Evolutionary conservation across 2,113 vertebrate species (phyloP).

Genomic region (Anthoscopus minutus): DNA sequence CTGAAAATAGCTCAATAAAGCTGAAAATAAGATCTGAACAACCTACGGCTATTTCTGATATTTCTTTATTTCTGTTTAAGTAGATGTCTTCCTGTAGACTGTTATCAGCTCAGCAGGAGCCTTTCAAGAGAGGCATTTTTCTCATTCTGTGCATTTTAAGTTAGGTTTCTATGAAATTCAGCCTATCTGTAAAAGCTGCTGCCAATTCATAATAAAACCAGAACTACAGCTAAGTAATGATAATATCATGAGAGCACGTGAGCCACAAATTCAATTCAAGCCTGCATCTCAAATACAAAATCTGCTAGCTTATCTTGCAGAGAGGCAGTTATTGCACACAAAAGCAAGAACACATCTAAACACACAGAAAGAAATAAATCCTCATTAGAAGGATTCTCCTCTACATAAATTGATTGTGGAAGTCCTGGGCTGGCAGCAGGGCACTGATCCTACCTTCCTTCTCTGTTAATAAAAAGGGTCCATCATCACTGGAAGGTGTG

Average conservation of each 20-base stretch:
- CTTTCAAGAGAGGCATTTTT: conserved; percentile 38
- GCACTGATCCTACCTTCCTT: neutral
- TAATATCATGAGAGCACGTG: neutral
- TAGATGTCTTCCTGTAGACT: conserved; percentile 60
- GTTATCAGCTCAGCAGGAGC: conserved; percentile 56
- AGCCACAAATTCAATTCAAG: conserved; percentile 31
- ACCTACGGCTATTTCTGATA: conserved; percentile 58
- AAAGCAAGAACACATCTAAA: neutral
- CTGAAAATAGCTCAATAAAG: conserved; percentile 69
- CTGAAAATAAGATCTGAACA: conserved; percentile 56
- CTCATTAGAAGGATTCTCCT: neutral
- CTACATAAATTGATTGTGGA: neutral
- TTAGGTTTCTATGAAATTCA: conserved; percentile 31
- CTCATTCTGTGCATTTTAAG: conserved; percentile 57
- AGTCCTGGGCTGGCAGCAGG: neutral
- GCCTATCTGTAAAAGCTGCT: conserved; percentile 35
- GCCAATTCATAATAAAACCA: conserved; percentile 34
- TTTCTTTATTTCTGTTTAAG: conserved; percentile 60
- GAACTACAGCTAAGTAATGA: conserved; percentile 4
- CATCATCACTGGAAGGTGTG: neutral
- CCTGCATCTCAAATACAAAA: neutral
- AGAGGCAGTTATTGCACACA: neutral
- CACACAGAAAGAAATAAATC: neutral
- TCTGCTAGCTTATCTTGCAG: neutral
- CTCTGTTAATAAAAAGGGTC: neutral